phyloP scores from a whole-genome alignment of 2,797 vertebrate species.

The Manis crassicaudata region DNA sequence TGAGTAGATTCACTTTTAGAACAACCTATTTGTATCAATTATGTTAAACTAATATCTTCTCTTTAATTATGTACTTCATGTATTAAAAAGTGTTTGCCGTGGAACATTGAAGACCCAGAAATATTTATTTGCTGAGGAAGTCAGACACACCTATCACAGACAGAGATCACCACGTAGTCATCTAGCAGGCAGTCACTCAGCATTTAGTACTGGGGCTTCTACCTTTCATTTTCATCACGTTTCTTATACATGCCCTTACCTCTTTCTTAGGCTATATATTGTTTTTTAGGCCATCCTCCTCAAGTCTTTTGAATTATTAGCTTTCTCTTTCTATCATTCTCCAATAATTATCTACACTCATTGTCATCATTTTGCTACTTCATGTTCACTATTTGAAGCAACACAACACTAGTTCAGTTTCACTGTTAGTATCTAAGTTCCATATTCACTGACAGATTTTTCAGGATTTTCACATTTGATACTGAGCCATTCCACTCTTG shows the following conservation, averaged over 20 bases:
- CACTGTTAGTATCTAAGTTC: background rate
- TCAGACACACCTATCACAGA: fast-evolving
- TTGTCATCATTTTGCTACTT: background rate
- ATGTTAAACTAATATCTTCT: background rate
- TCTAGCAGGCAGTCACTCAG: background rate
- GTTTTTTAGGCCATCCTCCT: background rate
- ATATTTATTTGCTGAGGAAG: background rate
- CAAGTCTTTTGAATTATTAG: background rate
- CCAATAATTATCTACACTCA: background rate
- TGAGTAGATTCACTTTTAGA: background rate
- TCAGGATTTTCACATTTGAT: background rate
- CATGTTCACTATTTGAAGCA: background rate
- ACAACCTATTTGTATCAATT: background rate
- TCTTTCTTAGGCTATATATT: background rate
- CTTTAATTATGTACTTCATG: background rate
- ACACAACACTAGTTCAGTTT: background rate
- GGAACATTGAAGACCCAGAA: background rate
- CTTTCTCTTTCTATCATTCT: background rate
- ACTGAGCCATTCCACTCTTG: background rate
- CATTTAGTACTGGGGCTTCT: background rate
- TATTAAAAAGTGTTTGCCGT: background rate
- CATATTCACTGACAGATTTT: background rate
- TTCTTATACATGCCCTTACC: background rate
- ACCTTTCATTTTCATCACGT: background rate
- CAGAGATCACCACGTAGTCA: background rate